Evolutionary conservation across 2,888 invertebrate genomes (phyloP).

Genomic region (Falcaria lacertinaria): DNA sequence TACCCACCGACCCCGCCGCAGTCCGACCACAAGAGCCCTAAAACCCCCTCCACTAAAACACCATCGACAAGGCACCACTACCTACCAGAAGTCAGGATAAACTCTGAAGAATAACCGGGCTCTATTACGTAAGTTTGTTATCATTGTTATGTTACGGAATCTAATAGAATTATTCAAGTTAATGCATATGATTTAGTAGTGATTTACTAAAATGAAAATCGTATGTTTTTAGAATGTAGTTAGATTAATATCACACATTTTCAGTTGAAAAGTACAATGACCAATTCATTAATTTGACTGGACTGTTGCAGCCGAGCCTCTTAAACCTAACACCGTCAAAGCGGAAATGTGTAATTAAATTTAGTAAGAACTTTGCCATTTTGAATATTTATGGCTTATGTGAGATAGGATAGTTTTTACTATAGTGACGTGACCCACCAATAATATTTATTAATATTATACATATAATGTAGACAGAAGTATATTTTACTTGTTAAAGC

Average conservation of each 20-base stretch:
- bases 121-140: conserved; percentile 4
- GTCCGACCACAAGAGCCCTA: conserved; percentile 71
- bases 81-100: conserved; percentile 28
- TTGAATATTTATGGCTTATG: no score
- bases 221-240: neutral
- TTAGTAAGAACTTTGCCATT: no score
- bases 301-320: neutral
- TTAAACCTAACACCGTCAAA: neutral
- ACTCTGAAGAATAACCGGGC: conserved; percentile 22
- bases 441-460: no score
- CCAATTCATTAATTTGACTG: neutral
- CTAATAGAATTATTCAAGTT: neutral
- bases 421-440: no score
- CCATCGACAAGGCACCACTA: conserved; percentile 47
- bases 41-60: conserved; percentile 53
- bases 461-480: no score
- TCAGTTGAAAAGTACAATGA: neutral
- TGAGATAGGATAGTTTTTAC: no score
- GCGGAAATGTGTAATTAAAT: no score
- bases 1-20: conserved; percentile 70
- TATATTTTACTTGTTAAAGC: no score
- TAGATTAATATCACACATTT: neutral
- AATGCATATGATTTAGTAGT: neutral
- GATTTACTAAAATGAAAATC: neutral
- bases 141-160: conserved; percentile 9